These are phyloP conservation scores for Philereme vetulata DNA, from an alignment of 2,888 invertebrate species.

Conservation along the genomic window DNA sequence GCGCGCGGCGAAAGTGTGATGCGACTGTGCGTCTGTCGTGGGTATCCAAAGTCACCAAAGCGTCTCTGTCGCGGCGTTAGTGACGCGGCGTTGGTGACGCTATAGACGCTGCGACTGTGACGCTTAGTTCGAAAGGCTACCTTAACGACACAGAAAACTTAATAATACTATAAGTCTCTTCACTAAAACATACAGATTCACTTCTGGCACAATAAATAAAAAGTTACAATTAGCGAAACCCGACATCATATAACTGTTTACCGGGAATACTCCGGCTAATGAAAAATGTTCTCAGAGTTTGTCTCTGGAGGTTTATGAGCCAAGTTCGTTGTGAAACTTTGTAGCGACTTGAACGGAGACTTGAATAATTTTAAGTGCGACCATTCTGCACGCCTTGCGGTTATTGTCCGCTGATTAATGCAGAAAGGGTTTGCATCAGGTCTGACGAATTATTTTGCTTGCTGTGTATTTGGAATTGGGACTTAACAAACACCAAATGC, in stretches of 20 bases:
- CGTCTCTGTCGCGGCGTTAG: too few species aligned
- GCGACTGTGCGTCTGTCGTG: too few species aligned
- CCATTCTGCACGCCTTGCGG: slow-evolving; percentile 72
- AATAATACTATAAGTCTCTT: too few species aligned
- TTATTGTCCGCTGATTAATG: slow-evolving; percentile 76
- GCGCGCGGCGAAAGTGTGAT: too few species aligned
- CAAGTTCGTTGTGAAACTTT: slow-evolving; percentile 57
- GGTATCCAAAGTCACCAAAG: too few species aligned
- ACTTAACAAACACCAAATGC: background rate
- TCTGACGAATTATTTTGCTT: slow-evolving; percentile 18
- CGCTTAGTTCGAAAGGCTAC: too few species aligned
- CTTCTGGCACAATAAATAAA: background rate
- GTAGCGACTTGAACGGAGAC: slow-evolving; percentile 66
- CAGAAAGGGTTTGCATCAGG: slow-evolving; percentile 42
- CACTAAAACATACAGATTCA: too few species aligned
- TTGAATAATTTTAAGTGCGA: slow-evolving; percentile 78
- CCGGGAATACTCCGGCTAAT: slow-evolving; percentile 58
- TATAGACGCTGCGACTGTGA: too few species aligned
- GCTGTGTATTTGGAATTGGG: slow-evolving; percentile 14
- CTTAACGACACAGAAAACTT: too few species aligned
- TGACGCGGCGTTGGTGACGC: too few species aligned
- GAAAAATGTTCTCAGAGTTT: slow-evolving; percentile 77
- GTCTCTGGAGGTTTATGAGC: slow-evolving; percentile 72
- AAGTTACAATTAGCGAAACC: slow-evolving; percentile 56
- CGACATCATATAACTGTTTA: slow-evolving; percentile 75